Percentiles rank a stretch among this genome's conserved stretches.
Evolutionary conservation across 1,140 invertebrate genomes (phyloP).

Genomic region (Halyomorpha halys): DNA sequence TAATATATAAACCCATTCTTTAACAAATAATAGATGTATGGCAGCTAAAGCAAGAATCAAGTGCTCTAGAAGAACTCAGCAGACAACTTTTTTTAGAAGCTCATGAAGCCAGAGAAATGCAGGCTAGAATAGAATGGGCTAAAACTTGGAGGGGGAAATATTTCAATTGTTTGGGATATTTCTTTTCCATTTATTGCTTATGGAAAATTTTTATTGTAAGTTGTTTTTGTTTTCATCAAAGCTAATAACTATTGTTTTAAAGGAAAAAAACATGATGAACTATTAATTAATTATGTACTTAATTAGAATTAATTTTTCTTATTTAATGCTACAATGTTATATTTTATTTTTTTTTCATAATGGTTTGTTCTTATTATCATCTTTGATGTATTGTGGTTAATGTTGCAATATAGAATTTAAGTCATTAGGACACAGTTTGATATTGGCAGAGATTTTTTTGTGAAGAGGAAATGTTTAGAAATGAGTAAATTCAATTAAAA

Average conservation of each 20-base stretch:
- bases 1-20: conserved; percentile 11
- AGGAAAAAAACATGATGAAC: no score
- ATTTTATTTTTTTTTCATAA: no score
- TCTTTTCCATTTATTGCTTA: conserved; percentile 96
- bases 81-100: conserved; percentile 91
- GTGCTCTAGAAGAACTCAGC: conserved; percentile 79
- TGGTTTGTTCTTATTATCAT: conserved; percentile 2
- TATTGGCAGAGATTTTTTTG: no score
- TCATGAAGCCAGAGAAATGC: conserved; percentile 86
- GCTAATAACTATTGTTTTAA: conserved; percentile 15
- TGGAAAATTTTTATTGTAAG: conserved; percentile 99
- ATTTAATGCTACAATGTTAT: no score
- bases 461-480: no score
- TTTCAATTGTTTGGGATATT: conserved; percentile 97
- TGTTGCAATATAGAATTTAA: no score
- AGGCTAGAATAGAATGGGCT: conserved; percentile 88
- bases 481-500: no score
- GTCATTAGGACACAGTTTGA: no score
- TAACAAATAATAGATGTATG: conserved; percentile 52
- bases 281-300: no score
- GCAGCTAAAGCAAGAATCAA: conserved; percentile 76
- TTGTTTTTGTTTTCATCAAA: conserved; percentile 26
- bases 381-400: no score
- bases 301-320: no score
- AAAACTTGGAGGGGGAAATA: conserved; percentile 97